Base-by-base conservation (phyloP, 2,888 invertebrate species). In the Cantharis lateralis region DNA sequence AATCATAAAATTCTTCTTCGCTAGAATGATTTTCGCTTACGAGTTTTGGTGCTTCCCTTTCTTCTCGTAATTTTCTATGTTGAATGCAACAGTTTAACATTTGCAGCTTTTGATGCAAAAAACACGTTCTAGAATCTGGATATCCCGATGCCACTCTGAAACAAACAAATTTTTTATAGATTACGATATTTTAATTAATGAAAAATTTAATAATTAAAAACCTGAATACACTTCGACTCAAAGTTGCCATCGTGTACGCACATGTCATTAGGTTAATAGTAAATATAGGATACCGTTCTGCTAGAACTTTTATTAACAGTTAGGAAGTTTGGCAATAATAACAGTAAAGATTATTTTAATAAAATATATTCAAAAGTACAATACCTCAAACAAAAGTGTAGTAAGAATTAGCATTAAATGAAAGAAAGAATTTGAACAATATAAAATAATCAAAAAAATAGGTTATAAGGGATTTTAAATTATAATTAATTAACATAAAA, bases 51-150 rank as follows among this genome's bases (percentile, higher is more conserved):
- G 15, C 9, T n/a, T 15, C 20, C 15, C 85, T 87, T 74, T 88
- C 87, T 81, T 92, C 92, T 62, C 88, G 90, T 83, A 88, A 86
- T 71, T 90, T 90, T 80, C 91, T 91, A 68, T 93, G 90, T 78
- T 91, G 91, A 81, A 95, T 93, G 87, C 95, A 95, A 84, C 94
- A 93, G 85, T 95, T 95, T 62, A 95, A 88, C 90, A 95, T 92
- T 89, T 97, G 98, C 63, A 99, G 91, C 87, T 99, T 99, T 89
- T 99, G 98, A 88, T 98, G 95, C 13, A 99, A 90, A 64, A 98
- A 90, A 86, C 98, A 97, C 9, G 96, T 95, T 76, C 96, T 93
- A 63, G 95, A 93, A 87, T 98, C 97, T 0, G 98, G 98, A 82
- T 93, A 91, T 11, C 96, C 96, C 68, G 91, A 88, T n/a, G 93